Evolutionary conservation across 2,888 invertebrate species (phyloP), one percentile per base, ranked within the genome.

Genomic region (Gastrophysa polygoni): DNA sequence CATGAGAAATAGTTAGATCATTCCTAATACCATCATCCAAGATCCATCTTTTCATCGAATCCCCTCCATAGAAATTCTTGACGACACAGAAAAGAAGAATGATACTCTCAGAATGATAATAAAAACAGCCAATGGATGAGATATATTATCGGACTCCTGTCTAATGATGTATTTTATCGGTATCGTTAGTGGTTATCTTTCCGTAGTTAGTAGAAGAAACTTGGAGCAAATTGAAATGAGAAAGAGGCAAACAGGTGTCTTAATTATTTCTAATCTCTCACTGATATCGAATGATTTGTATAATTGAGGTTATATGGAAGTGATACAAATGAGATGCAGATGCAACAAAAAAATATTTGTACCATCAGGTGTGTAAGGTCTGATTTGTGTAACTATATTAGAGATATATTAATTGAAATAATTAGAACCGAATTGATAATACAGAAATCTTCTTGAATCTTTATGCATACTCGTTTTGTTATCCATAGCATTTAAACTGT

Each of bases 81-180:
- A 24, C 3, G 7, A 24, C 4, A 24, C 3, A 3, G 14, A 38
- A 14, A 14, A 38, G 38, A 38, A n/a, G n/a, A 32, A 38, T 38
- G 38, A n/a, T 38, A 3, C n/a, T n/a, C 2, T 38, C 10, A 38
- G 3, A 38, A 38, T 10, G 38, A 14, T 14, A 14, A 38, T 38
- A 38, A 38, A 38, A 38, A 38, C 14, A 38, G 38, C 14, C 11
- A 38, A 14, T 38, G 14, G 38, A 38, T 14, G 38, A 38, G n/a
- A 38, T 4, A 38, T 38, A n/a, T 38, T 38, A 38, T 38, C n/a
- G 38, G 14, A 38, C 38, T 38, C 6, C 14, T 38, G 38, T 14
- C 38, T 38, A 38, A 38, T 38, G 38, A n/a, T n/a, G 38, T 38
- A 38, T 38, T 38, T 38, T 38, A 38, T 38, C 38, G 38, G 38